Base-by-base conservation (phyloP, 2,888 invertebrate species). In the Agriotes lineatus region DNA sequence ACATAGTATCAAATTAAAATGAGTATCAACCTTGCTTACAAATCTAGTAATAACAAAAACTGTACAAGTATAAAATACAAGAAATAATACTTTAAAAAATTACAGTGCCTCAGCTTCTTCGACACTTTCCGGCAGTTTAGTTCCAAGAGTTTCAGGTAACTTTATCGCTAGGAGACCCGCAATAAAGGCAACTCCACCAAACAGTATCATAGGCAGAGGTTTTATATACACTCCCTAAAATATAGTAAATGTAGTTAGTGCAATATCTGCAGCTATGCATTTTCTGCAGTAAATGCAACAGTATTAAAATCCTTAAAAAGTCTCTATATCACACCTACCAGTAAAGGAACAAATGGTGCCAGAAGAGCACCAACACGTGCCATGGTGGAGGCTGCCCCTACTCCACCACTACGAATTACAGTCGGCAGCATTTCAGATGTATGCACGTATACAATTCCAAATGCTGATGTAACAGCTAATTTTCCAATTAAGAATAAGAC, bases 401-500 rank as follows among this genome's bases (percentile, higher is more conserved):
- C 87, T 0, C 89, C 89, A 7, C 87, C 88, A 76, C 88, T 89
- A 58, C 89, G 82, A 67, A 89, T 85, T 7, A 82, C 77, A 2
- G 85, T 86, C 0, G 88, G 88, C 65, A 87, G 84, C 73, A 88
- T 82, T 81, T 88, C 88, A 2, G 87, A 87, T 10, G 88, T 88
- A 73, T 90, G 89, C 1, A 91, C 88, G 74, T 90, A 91, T 25
- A 89, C 86, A 3, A 89, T 85, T 0, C 88, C 87, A 81, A 90
- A 90, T 0, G 90, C 87, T 1, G 89, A 87, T 0, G 90, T 90
- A 45, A 90, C 88, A 7, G 88, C 89, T 67, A 90, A 81, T 80
- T 91, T 91, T 58, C 90, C 90, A 45, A 88, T 78, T 56, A 90
- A 83, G 75, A 90, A 90, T 12, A 90, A 80, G 0, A 85, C 75